Evolutionary conservation across 2,113 vertebrate species (phyloP), one percentile per base, ranked within the genome.

Genomic region (Caranx ignobilis): DNA sequence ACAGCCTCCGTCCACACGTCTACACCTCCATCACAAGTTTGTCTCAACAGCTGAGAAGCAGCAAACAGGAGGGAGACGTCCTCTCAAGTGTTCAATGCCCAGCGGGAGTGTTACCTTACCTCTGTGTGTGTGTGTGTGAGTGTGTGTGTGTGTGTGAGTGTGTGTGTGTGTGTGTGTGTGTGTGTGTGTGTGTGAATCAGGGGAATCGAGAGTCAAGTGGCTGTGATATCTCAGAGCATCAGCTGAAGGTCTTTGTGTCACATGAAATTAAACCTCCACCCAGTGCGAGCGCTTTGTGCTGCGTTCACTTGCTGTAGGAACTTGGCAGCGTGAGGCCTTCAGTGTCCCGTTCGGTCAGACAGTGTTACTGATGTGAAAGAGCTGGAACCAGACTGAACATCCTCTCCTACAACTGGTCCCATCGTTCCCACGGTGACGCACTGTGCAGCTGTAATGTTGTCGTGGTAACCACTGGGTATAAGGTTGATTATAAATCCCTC

Each of bases 221-320:
- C 68, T 71, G 55, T 45, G 32, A 63, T 75, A 74, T 59, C 73
- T 39, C 34, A 61, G 59, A 71, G 75, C 43, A 61, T 83, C 63
- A 16, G 41, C 75, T 31, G 31, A 12, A 69, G 39, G 54, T n/a
- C 56, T 83, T 88, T 86, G 81, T 82, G 56, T 64, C 4, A 18
- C 31, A 66, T 65, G 73, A 83, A 78, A 79, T 11, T 11, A 57
- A 31, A 62, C 26, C 19, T 37, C 2, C 35, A 45, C 15, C 48
- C 18, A n/a, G 11, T 18, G 57, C 10, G 66, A 67, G 64, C 19
- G 31, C 4, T 32, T 52, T 11, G 18, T 55, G 50, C 21, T 69
- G n/a, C 34, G 2, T 67, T 18, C 35, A 39, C 31, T 35, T 16
- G 32, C 10, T 8, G 32, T 19, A 3, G 16, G 16, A 60, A 37